A percentile compares a stretch with the other conserved stretches of the same genome.
Evolutionary conservation across 2,888 invertebrate species (phyloP).

Genomic region (Noctuana brunneofusca): DNA sequence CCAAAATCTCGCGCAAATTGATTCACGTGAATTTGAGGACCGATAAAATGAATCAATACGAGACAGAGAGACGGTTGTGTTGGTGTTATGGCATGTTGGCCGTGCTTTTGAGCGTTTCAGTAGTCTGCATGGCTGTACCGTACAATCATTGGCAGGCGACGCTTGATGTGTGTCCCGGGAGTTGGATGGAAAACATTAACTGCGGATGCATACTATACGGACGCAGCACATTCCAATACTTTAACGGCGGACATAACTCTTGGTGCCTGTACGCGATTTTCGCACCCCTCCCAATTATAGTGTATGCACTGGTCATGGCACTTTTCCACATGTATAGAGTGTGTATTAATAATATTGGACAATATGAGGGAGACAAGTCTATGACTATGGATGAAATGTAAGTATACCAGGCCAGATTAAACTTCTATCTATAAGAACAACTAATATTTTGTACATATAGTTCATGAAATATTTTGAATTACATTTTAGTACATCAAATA

Average conservation of each 20-base stretch:
- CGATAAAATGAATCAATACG: slow-evolving; percentile 66
- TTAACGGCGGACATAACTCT: slow-evolving; percentile 85
- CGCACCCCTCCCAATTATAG: slow-evolving; percentile 84
- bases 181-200: slow-evolving; percentile 82
- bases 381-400: slow-evolving; percentile 78
- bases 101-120: slow-evolving; percentile 57
- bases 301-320: slow-evolving; percentile 85
- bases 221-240: slow-evolving; percentile 82
- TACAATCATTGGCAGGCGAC: slow-evolving; percentile 88
- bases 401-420: slow-evolving; percentile 45
- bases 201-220: slow-evolving; percentile 88
- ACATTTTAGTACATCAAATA: no score
- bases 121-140: slow-evolving; percentile 83
- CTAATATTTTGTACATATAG: no score
- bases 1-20: no score
- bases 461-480: no score
- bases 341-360: slow-evolving; percentile 82
- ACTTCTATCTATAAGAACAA: no score
- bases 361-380: slow-evolving; percentile 76
- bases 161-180: slow-evolving; percentile 84
- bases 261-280: slow-evolving; percentile 87
- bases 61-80: slow-evolving; percentile 66
- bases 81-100: slow-evolving; percentile 65
- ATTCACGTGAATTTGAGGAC: background rate
- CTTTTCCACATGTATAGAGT: slow-evolving; percentile 88